Percentiles rank a stretch among this genome's conserved stretches.
Evolutionary conservation across 2,888 invertebrate genomes (phyloP).

Genomic region (Drosophila diplacantha): DNA sequence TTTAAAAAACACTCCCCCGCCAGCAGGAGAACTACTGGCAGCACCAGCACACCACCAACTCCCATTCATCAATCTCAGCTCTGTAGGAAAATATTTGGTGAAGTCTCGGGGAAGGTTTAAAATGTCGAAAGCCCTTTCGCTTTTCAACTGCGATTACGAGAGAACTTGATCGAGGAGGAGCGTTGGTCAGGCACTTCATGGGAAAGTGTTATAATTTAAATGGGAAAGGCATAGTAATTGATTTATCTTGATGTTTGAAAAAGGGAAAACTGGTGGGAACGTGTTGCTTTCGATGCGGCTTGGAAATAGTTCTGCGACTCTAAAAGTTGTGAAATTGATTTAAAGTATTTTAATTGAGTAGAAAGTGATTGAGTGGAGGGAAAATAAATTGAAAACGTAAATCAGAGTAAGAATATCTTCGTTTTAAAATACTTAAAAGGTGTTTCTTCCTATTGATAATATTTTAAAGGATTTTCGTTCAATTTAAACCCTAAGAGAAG

Average conservation of each 20-base stretch:
- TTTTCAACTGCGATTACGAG: conserved; percentile 52
- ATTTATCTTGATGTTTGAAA: conserved; percentile 34
- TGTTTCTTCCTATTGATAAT: rapidly evolving
- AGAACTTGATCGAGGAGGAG: conserved; percentile 54
- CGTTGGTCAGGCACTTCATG: conserved; percentile 54
- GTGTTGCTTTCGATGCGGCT: conserved; percentile 7
- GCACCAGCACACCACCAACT: conserved; percentile 30
- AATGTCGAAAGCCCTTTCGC: conserved; percentile 56
- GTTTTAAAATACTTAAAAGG: no score
- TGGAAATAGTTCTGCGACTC: not conserved
- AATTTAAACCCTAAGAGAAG: not conserved
- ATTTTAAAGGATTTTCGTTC: rapidly evolving
- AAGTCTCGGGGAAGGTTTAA: conserved; percentile 60
- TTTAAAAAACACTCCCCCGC: conserved; percentile 24
- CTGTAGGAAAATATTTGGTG: conserved; percentile 46
- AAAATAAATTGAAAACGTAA: not conserved
- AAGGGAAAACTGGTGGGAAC: conserved; percentile 20
- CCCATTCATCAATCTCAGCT: conserved; percentile 62
- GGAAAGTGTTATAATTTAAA: conserved; percentile 70
- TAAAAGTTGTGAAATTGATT: conserved; percentile 8
- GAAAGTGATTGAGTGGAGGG: conserved; percentile 3
- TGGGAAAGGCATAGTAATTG: conserved; percentile 52
- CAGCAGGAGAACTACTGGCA: conserved; percentile 7
- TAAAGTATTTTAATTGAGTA: conserved; percentile 4
- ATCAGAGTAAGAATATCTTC: not conserved